These are phyloP conservation scores for Eretmochelys imbricata DNA, from an alignment of 2,113 vertebrate genomes.

Conservation along the genomic window DNA sequence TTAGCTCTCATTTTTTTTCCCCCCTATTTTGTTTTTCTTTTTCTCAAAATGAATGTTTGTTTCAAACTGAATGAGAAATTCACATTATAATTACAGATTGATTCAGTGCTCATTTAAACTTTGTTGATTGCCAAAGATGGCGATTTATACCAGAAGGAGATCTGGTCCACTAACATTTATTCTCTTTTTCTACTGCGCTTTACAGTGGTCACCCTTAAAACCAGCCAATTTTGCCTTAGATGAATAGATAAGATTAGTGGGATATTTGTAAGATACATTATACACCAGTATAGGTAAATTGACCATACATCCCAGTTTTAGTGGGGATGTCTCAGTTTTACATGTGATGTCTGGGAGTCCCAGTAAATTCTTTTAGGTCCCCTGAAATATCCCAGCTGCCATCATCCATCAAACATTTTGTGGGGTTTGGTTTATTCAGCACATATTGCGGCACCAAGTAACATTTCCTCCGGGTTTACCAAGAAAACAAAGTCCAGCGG, in stretches of 20 bases:
- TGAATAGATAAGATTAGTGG: background rate
- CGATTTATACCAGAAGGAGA: background rate
- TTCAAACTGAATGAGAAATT: background rate
- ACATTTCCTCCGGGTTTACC: background rate
- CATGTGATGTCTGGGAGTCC: fast-evolving
- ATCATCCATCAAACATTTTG: background rate
- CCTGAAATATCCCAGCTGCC: background rate
- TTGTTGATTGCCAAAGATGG: background rate
- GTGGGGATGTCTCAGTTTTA: background rate
- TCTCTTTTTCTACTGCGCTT: background rate
- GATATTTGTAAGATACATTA: background rate
- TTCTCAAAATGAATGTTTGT: background rate
- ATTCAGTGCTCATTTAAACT: background rate
- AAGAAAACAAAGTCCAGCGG: background rate
- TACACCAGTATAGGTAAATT: background rate
- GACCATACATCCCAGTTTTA: background rate
- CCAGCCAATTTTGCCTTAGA: background rate
- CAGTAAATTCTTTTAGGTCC: background rate
- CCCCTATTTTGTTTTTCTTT: background rate
- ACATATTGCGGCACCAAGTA: background rate
- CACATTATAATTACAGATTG: background rate
- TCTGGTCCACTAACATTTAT: background rate
- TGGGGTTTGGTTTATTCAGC: fast-evolving
- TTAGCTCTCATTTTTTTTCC: background rate
- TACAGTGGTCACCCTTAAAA: background rate